Evolutionary conservation across 2,888 invertebrate genomes (phyloP).

Genomic region (Rhingia rostrata): DNA sequence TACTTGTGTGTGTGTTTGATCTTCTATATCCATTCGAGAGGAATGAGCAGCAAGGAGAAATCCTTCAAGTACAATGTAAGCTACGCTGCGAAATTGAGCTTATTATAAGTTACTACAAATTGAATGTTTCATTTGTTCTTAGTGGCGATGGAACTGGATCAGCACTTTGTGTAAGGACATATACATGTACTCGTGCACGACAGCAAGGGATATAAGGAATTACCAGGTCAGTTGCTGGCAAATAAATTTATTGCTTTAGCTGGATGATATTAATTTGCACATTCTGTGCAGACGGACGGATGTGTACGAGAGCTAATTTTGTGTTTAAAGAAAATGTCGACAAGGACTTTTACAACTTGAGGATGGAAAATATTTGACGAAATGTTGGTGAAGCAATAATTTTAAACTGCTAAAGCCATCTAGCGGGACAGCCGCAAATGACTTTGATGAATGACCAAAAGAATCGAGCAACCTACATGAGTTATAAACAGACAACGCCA

Average conservation of each 20-base stretch:
- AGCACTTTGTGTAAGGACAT: conserved; percentile 48
- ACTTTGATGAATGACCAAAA: no score
- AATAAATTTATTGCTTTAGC: conserved; percentile 61
- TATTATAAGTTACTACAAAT: conserved; percentile 74
- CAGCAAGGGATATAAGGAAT: conserved; percentile 34
- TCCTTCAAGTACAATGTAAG: conserved; percentile 30
- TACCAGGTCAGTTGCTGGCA: conserved; percentile 57
- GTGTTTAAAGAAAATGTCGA: conserved; percentile 31
- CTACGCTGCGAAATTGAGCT: conserved; percentile 66
- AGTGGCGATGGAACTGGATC: conserved; percentile 42
- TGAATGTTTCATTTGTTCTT: conserved; percentile 67
- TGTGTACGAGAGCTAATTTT: conserved; percentile 23
- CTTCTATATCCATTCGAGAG: neutral
- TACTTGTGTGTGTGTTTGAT: conserved; percentile 8
- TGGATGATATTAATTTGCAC: neutral
- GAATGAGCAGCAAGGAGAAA: neutral
- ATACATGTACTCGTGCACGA: neutral
- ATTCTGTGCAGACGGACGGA: neutral
- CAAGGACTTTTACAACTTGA: no score
- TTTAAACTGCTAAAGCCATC: no score
- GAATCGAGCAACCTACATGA: no score
- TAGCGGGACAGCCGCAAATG: no score
- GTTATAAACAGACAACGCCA: no score
- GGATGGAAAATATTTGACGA: no score
- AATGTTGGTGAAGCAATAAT: no score